Base-by-base conservation (phyloP, 1,140 invertebrate genomes). In the Drosophila erecta region DNA sequence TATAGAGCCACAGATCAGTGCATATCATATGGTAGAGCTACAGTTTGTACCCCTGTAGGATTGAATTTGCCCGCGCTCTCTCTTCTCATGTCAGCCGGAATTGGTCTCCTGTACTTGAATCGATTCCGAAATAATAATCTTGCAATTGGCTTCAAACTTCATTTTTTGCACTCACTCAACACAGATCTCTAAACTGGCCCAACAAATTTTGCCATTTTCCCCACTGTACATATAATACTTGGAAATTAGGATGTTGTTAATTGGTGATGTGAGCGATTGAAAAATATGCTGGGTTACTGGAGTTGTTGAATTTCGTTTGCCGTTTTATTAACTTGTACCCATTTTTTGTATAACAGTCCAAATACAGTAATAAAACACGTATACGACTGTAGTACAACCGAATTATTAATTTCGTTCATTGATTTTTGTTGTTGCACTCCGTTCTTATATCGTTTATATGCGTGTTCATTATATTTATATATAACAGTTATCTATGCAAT, bases 1-100 rank as follows among this genome's bases (percentile, higher is more conserved):
- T 56, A 69, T 55, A 69, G 41, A 70, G 64, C 40, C 64, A 55
- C 64, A 70, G 64, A 69, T 70, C 50, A 70, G 51, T 49, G 53
- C 67, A 71, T 71, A 71, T 71, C 67, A 71, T 71, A 71, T 71
- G 57, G 67, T 71, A 71, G 65, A 40, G 37, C 40, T 49, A 70
- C 67, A 47, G 67, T 57, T 37, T 70, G 64, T 47, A 30, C 7
- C 15, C 66, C 24, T 24, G 66, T 71, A 71, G 65, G 64, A 17
- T 53, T 20, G 24, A 17, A 24, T 40, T 64, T 41, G 44, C 27
- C 22, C 66, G 37, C 37, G 14, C 46, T 49, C 20, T 69, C 17
- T 69, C 8, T 22, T n/a, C 46, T 57, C 43, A 70, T 57, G 43
- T 69, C 33, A 33, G 41, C 62, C 33, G 64, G 6, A 56, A 55